Evolutionary conservation across 2,113 vertebrate species (phyloP).

Genomic region (Elgaria multicarinata): DNA sequence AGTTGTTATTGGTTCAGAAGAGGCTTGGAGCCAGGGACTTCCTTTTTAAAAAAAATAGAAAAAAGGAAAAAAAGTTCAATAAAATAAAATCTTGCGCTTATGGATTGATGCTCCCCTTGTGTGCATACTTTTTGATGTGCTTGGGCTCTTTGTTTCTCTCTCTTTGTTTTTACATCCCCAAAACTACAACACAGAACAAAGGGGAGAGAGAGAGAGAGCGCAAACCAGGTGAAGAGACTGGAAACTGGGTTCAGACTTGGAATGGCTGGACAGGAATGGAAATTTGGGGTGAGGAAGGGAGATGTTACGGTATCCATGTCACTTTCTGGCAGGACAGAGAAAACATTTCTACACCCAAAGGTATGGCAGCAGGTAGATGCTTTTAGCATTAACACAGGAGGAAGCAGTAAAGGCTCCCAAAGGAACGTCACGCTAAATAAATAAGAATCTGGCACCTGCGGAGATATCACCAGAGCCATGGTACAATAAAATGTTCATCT

Average conservation of each 20-base stretch:
- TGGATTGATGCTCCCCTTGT: neutral
- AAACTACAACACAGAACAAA: neutral
- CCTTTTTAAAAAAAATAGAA: neutral
- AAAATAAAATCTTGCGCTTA: neutral
- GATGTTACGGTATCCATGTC: neutral
- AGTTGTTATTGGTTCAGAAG: neutral
- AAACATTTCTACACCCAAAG: neutral
- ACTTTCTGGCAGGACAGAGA: neutral
- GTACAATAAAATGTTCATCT: neutral
- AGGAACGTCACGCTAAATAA: conserved; percentile 25
- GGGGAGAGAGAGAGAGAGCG: neutral
- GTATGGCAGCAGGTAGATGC: neutral
- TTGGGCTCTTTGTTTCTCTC: neutral
- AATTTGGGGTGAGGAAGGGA: neutral
- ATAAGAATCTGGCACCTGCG: conserved; percentile 5
- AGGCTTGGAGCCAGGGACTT: neutral
- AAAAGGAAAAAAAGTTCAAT: no score
- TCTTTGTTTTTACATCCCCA: neutral
- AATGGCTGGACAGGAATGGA: conserved; percentile 32
- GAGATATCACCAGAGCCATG: neutral
- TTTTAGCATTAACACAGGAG: neutral
- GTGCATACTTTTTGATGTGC: neutral
- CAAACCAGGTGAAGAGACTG: neutral
- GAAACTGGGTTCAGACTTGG: conserved; percentile 5
- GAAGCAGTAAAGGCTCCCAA: neutral